Evolutionary conservation across 2,113 vertebrate species (phyloP), one percentile per base, ranked within the genome.

Genomic region (Enhydra lutris): DNA sequence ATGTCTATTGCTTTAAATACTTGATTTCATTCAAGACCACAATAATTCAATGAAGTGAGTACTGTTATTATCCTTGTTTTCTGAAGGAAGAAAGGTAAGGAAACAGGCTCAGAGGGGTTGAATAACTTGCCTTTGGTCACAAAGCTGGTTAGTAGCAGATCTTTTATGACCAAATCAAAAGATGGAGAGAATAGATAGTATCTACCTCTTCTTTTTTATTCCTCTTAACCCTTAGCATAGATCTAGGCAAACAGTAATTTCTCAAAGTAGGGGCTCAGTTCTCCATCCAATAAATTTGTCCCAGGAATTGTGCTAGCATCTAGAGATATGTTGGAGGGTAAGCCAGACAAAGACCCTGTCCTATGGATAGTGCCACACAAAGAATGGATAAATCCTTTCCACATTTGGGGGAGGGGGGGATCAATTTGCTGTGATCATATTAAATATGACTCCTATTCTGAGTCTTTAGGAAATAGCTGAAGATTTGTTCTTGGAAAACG

Each of bases 391-490:
- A 21, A 79, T 67, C 55, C 61, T 13, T 20, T 86, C n/a, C 10
- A 17, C 14, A 6, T 59, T 29, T 29, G 23, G 23, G 23, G 50
- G n/a, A n/a, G n/a, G 39, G 12, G 73, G 0, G 0, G 0, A 36
- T 39, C 42, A 7, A 21, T 87, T 81, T 36, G 18, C 26, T 84
- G 29, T 73, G 59, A 78, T 81, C 69, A 17, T n/a, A 47, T n/a
- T 47, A 81, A 79, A 29, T 45, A 42, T 29, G 39, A 93, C 59
- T 63, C 47, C 89, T 15, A 20, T 34, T 90, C 42, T 73, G 8
- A 36, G 92, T 78, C 36, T 95, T 94, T 91, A 31, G 80, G 84
- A 94, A 92, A 42, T 14, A 85, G 63, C 80, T 92, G 2, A 84
- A 92, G 29, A 84, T 94, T 91, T 4, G 21, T 50, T 95, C 57